These are phyloP conservation scores for Aptenodytes patagonicus DNA, from an alignment of 2,113 vertebrate genomes.

Conservation along the genomic window DNA sequence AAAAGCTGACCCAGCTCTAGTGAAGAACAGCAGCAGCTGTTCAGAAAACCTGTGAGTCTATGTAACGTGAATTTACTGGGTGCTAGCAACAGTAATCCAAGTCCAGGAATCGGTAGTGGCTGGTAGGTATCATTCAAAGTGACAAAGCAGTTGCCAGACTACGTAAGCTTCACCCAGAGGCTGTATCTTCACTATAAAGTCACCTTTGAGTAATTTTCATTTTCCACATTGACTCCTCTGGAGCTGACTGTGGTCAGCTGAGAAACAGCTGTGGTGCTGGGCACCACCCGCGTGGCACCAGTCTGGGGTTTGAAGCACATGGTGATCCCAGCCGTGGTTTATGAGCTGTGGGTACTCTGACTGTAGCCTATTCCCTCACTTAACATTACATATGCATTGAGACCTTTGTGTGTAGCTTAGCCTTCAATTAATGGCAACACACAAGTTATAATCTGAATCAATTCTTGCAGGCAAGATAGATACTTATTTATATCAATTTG, in stretches of 20 bases:
- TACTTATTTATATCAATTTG: neutral
- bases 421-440: neutral
- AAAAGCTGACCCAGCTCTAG: neutral
- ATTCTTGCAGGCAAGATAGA: neutral
- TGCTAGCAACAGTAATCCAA: neutral
- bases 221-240: rapidly evolving
- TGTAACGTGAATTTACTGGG: neutral
- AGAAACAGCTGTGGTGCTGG: neutral
- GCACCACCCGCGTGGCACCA: rapidly evolving
- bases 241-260: rapidly evolving
- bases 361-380: neutral
- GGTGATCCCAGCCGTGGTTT: rapidly evolving
- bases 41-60: neutral
- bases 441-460: too few species aligned
- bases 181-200: neutral
- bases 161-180: neutral
- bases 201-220: neutral
- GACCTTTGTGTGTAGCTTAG: neutral
- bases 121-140: neutral
- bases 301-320: rapidly evolving
- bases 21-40: neutral
- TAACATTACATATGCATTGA: rapidly evolving
- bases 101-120: neutral
- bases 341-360: neutral
- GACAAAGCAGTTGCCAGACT: neutral